Percentiles rank a stretch among this genome's conserved stretches.
Conservation (phyloP, 2,113 vertebrate genomes). For the Agapornis roseicollis region DNA sequence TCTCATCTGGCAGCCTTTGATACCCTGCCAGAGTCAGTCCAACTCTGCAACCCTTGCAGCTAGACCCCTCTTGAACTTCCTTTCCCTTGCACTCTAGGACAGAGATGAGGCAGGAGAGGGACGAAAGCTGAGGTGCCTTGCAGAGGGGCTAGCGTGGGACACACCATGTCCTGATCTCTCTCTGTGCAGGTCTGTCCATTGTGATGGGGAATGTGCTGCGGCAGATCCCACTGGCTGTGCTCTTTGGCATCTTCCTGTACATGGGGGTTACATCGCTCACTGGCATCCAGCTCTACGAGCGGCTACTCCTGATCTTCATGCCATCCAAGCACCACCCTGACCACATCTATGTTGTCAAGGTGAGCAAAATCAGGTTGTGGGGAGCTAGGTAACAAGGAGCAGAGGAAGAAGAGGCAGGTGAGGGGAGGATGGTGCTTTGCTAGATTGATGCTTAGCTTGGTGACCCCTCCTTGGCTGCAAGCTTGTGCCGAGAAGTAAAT, state of each 20-base stretch:
- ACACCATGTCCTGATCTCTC: background rate
- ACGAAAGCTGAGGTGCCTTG: rapidly evolving
- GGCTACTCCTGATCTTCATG: constrained; percentile 94
- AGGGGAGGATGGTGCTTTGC: background rate
- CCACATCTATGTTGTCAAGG: constrained; percentile 95
- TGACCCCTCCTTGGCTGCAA: background rate
- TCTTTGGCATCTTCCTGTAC: constrained; percentile 98
- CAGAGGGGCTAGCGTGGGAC: rapidly evolving
- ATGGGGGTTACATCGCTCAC: constrained; percentile 97
- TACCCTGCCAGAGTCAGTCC: background rate
- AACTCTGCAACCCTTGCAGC: background rate
- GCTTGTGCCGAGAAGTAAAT: background rate
- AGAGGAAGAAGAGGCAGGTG: background rate
- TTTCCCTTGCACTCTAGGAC: background rate
- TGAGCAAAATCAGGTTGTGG: constrained; percentile 24
- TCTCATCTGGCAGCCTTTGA: background rate
- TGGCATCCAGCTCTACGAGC: constrained; percentile 94
- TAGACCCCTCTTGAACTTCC: background rate
- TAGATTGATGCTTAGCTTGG: background rate
- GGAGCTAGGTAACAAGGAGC: background rate
- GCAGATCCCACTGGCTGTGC: constrained; percentile 92
- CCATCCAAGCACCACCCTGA: constrained; percentile 97
- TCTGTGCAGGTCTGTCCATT: constrained; percentile 89
- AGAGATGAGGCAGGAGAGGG: background rate
- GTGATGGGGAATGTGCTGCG: constrained; percentile 93